Evolutionary conservation across 2,888 invertebrate genomes (phyloP), one percentile per base, ranked within the genome.

Genomic region (Chrysodeixis includens): DNA sequence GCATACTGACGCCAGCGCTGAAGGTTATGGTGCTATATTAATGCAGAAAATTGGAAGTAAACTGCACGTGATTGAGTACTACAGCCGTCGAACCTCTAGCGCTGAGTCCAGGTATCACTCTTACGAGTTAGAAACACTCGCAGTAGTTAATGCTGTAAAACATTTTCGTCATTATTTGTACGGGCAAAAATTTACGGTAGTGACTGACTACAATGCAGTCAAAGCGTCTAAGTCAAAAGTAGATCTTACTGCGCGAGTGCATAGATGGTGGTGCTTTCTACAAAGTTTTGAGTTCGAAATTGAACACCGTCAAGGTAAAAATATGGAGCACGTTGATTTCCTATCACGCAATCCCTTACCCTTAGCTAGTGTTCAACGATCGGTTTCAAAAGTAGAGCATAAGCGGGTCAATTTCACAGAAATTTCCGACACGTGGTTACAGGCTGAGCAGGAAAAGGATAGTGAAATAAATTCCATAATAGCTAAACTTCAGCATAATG

Each of bases 81-180:
- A 14, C 12, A 66, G 66, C n/a, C 20, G 8, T 12, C 30, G 60
- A 30, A 57, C 69, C 6, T 53, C 66, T 0, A 1, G 52, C 16
- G 51, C n/a, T n/a, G n/a, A n/a, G n/a, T n/a, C n/a, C n/a, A n/a
- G n/a, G n/a, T n/a, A n/a, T n/a, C n/a, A n/a, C n/a, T n/a, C n/a
- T n/a, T n/a, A n/a, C n/a, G 76, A 79, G n/a, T 49, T 81, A 0
- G 74, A 78, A 4, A 74, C 76, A 0, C 18, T 77, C 10, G 77
- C 79, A 0, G 74, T 76, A 0, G 76, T 76, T 53, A 69, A 56
- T 1, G 70, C 76, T 1, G 40, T 73, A 5, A 63, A 68, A 16
- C 69, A 62, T 22, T 62, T 62, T 30, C 12, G 56, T 14, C 56
- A 63, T 16, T 76, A 71, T n/a, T 16, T 76, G 0, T 52, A 63